These are phyloP conservation scores for Caranx melampygus DNA, from an alignment of 2,113 vertebrate genomes.

Conservation along the genomic window DNA sequence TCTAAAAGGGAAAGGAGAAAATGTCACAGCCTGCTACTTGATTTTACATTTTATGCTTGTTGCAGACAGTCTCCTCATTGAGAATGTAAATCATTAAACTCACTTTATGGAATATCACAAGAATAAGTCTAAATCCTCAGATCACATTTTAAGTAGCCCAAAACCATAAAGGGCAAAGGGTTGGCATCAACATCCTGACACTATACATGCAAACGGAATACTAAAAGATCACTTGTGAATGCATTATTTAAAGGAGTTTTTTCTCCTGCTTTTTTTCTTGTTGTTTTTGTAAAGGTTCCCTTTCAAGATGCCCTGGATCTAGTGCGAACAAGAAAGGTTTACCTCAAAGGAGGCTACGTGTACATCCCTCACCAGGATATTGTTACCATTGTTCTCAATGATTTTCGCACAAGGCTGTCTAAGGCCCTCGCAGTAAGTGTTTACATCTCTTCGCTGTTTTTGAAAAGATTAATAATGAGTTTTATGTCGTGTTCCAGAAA, in stretches of 20 bases:
- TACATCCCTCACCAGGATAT: constrained; percentile 94
- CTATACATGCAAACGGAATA: not conserved
- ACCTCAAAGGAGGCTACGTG: constrained; percentile 88
- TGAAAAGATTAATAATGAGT: not conserved
- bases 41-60: constrained; percentile 29
- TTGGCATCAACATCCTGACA: constrained; percentile 10
- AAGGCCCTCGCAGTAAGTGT: constrained; percentile 96
- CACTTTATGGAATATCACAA: not conserved
- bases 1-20: not conserved
- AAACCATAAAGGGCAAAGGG: not conserved
- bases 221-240: not conserved
- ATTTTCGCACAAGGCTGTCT: constrained; percentile 92
- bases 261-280: not conserved
- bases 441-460: constrained; percentile 1
- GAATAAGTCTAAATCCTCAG: constrained; percentile 6
- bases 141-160: constrained; percentile 19
- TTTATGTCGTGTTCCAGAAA: not conserved
- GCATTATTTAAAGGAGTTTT: not conserved
- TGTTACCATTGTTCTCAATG: constrained; percentile 90
- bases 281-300: constrained; percentile 85
- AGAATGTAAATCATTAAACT: constrained; percentile 35
- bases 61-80: not conserved
- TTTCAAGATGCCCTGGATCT: constrained; percentile 95
- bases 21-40: constrained; percentile 13
- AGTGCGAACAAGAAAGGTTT: constrained; percentile 91